Percentiles rank a stretch among this genome's conserved stretches.
Conservation (phyloP, 2,888 invertebrate genomes). For the Ganaspis brasiliensis region DNA sequence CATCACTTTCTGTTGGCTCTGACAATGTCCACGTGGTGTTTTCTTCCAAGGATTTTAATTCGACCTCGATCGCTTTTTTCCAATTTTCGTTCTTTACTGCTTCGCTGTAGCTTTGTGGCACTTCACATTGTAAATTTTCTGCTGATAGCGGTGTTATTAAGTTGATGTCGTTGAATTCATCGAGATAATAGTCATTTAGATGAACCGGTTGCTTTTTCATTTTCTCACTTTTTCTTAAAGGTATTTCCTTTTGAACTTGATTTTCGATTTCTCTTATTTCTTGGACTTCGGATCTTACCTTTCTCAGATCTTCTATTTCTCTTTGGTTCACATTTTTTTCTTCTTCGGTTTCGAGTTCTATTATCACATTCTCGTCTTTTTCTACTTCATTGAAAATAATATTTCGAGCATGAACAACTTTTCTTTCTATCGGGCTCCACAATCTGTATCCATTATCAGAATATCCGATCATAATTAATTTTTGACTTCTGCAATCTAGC, state of each 20-base stretch:
- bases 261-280: not conserved
- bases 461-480: constrained; percentile 13
- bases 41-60: not conserved
- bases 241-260: not conserved
- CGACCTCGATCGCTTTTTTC: not conserved
- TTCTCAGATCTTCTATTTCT: not conserved
- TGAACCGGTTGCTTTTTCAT: not conserved
- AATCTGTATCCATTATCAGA: constrained; percentile 22
- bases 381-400: constrained; percentile 18
- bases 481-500: constrained; percentile 25
- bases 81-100: not conserved
- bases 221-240: constrained; percentile 10
- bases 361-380: constrained; percentile 6
- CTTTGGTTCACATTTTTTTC: not conserved
- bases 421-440: constrained; percentile 14
- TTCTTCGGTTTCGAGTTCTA: not conserved
- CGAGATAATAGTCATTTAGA: not conserved
- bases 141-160: not conserved
- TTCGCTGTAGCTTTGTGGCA: constrained; percentile 1
- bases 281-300: not conserved
- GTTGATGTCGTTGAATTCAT: constrained; percentile 1
- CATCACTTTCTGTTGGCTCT: not conserved
- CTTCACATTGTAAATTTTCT: not conserved
- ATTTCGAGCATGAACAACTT: constrained; percentile 24
- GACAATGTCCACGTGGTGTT: constrained; percentile 1